Percentiles rank a stretch among this genome's conserved stretches.
Conservation (phyloP, 2,113 vertebrate genomes). For the Heterochromis multidens region DNA sequence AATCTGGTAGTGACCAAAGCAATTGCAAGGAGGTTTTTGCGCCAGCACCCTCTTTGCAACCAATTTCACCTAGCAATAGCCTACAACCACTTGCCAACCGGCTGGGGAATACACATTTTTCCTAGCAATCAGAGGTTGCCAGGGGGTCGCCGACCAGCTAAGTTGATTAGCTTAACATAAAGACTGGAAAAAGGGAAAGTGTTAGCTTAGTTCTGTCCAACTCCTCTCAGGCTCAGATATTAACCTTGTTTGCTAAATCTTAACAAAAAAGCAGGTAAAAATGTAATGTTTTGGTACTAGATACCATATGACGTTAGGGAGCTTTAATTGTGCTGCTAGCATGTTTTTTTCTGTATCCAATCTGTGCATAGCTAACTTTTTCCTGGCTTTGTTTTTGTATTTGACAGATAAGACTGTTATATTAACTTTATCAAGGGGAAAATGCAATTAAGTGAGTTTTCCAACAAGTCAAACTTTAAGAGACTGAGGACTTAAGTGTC, state of each 20-base stretch:
- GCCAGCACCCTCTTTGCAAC: too few species aligned
- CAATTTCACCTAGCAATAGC: neutral
- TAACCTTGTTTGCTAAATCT: neutral
- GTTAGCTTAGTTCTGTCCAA: neutral
- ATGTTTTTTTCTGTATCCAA: too few species aligned
- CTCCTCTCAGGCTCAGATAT: neutral
- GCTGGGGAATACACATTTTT: neutral
- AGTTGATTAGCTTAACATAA: neutral
- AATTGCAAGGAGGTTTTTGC: neutral
- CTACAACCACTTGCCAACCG: neutral
- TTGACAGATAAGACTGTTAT: too few species aligned
- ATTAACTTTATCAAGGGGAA: too few species aligned
- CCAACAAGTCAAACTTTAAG: neutral
- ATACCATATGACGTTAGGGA: neutral
- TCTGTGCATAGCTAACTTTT: too few species aligned
- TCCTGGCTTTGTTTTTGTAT: too few species aligned
- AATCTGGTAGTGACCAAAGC: neutral
- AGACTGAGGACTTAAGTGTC: neutral
- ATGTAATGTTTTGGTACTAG: too few species aligned
- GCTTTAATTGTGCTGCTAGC: neutral
- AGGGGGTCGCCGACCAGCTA: neutral
- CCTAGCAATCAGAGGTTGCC: too few species aligned
- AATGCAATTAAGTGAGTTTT: too few species aligned
- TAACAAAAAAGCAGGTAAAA: too few species aligned
- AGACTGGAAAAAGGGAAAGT: neutral